phyloP scores from a whole-genome alignment of 2,888 invertebrate species.

The Bimastos eiseni region DNA sequence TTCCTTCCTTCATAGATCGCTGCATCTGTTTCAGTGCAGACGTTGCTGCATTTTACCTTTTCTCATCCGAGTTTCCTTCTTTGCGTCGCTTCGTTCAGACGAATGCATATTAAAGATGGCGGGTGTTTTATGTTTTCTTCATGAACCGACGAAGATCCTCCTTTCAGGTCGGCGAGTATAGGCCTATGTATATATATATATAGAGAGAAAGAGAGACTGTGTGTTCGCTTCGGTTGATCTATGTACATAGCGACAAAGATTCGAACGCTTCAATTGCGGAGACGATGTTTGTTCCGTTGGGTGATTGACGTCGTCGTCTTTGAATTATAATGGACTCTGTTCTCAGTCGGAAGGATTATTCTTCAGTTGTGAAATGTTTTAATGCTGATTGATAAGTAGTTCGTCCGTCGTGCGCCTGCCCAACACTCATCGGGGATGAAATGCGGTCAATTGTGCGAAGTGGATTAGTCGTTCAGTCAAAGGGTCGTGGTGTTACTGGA shows the following conservation, averaged over 20 bases:
- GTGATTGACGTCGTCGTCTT: too few relatives aligned
- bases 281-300: not conserved
- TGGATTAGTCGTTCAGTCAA: not conserved
- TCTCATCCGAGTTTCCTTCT: not conserved
- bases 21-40: not conserved
- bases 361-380: not conserved
- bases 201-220: not conserved
- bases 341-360: not conserved
- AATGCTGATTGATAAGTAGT: not conserved
- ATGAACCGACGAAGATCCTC: not conserved
- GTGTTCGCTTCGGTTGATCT: not conserved
- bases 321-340: too few relatives aligned
- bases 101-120: not conserved
- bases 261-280: not conserved
- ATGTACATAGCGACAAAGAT: not conserved
- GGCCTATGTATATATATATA: too few relatives aligned
- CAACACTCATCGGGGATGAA: not conserved
- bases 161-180: not conserved
- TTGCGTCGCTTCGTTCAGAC: not conserved
- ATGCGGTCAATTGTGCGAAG: not conserved
- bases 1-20: not conserved
- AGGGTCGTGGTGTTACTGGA: not conserved
- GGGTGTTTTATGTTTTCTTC: conserved; percentile 1
- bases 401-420: not conserved
- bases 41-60: not conserved